Conservation (phyloP, 1,140 invertebrate genomes). For the Drosophila ogumai region DNA sequence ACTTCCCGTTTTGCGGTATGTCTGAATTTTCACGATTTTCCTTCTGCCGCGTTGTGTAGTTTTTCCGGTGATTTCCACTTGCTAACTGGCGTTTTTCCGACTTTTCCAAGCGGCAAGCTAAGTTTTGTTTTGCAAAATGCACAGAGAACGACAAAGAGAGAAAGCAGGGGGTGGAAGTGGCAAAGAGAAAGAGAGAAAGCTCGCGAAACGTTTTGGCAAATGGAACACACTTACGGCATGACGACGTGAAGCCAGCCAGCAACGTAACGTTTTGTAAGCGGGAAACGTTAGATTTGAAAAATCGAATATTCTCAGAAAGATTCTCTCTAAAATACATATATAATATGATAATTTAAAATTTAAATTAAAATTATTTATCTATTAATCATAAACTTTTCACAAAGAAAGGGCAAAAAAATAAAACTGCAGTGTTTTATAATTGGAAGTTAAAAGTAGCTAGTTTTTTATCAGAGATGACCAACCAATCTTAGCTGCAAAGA, state of each 20-base stretch:
- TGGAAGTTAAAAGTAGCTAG: no score
- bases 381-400: no score
- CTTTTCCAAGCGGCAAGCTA: conserved; percentile 69
- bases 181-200: conserved; percentile 35
- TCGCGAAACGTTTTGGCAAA: conserved; percentile 41
- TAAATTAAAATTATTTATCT: no score
- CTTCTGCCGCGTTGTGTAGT: conserved; percentile 71
- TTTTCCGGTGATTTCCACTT: conserved; percentile 83
- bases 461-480: no score
- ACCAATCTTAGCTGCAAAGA: no score
- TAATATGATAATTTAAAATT: no score
- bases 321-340: neutral
- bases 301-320: neutral
- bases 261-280: conserved; percentile 9
- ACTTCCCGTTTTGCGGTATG: conserved; percentile 38
- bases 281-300: conserved; percentile 22
- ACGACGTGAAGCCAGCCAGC: conserved; percentile 1
- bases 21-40: conserved; percentile 43
- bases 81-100: conserved; percentile 73
- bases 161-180: conserved; percentile 17
- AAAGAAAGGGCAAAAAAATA: no score
- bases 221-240: conserved; percentile 12
- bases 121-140: conserved; percentile 55
- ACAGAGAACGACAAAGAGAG: conserved; percentile 20
- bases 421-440: no score